Conservation (phyloP, 2,888 invertebrate genomes). For the Galerucella nymphaeae region DNA sequence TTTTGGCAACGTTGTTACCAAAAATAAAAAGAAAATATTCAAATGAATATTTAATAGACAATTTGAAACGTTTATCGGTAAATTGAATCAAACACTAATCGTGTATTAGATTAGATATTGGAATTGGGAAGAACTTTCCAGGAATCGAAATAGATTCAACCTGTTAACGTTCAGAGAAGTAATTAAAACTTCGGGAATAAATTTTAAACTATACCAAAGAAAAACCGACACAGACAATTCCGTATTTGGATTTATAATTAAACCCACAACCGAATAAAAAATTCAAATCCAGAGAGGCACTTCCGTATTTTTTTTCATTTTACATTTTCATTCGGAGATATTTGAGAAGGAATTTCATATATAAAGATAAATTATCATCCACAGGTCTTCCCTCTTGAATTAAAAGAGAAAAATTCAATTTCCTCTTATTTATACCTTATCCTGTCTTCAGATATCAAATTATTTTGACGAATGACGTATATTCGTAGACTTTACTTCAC, state of each 20-base stretch:
- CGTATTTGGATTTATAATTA: neutral
- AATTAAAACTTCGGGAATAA: neutral
- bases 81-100: neutral
- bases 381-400: too few relatives aligned
- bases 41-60: neutral
- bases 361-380: neutral
- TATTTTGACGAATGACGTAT: too few relatives aligned
- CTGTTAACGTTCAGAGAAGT: conserved; percentile 2
- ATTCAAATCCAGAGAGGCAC: neutral
- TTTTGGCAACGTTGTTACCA: too few relatives aligned
- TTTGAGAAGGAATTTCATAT: neutral
- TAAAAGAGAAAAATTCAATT: too few relatives aligned
- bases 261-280: neutral
- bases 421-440: too few relatives aligned
- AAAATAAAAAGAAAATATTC: neutral
- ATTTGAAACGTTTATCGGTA: neutral
- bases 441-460: too few relatives aligned
- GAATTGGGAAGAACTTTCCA: neutral
- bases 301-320: neutral
- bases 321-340: neutral
- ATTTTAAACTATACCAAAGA: neutral
- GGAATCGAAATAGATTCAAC: neutral
- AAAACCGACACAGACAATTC: neutral
- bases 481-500: too few relatives aligned
- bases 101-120: neutral